These are phyloP conservation scores for Limosa lapponica DNA, from an alignment of 2,797 vertebrate genomes.

Conservation along the genomic window DNA sequence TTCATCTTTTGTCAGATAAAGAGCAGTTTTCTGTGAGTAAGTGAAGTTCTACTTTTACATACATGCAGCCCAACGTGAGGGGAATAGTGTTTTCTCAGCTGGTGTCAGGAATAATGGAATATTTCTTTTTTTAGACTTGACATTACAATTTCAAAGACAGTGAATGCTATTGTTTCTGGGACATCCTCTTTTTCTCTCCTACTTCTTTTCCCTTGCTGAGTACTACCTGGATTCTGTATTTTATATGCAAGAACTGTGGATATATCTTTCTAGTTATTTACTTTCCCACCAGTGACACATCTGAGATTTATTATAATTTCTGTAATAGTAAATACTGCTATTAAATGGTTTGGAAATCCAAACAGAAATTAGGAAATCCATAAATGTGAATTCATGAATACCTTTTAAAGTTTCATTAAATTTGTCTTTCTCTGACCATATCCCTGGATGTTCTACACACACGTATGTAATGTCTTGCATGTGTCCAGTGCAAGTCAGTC, in stretches of 20 bases:
- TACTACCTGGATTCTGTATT: not conserved
- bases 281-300: not conserved
- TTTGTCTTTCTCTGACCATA: not conserved
- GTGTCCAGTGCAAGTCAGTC: not conserved
- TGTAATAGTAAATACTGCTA: not conserved
- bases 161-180: not conserved
- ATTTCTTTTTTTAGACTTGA: not conserved
- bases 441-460: not conserved
- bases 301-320: not conserved
- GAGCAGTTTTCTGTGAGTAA: not conserved
- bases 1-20: not conserved
- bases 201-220: not conserved
- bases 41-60: not conserved
- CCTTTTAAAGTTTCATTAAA: not conserved
- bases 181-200: not conserved
- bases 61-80: not conserved
- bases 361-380: not conserved
- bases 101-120: not conserved
- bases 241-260: not conserved
- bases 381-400: not conserved
- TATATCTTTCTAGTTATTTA: not conserved
- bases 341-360: not conserved
- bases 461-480: fast-evolving
- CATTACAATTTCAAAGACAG: not conserved
- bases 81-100: not conserved